These are phyloP conservation scores for Pandemis heparana DNA, from an alignment of 2,888 invertebrate species.

Conservation along the genomic window DNA sequence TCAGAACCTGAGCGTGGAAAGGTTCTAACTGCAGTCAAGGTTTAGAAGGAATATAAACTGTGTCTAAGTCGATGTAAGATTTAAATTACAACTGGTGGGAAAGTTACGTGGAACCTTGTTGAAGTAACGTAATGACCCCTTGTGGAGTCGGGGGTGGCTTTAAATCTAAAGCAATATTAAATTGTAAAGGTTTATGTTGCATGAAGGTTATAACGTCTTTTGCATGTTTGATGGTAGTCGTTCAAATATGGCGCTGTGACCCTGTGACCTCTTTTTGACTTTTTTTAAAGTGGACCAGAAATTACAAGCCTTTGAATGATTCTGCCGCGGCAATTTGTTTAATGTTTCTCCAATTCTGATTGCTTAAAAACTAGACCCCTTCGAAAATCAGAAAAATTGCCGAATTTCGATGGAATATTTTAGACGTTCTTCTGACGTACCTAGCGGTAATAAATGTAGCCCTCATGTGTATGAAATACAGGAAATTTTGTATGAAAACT, in stretches of 20 bases:
- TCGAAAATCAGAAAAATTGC: too few species aligned
- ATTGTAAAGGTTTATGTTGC: slow-evolving; percentile 3
- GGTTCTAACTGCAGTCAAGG: neutral
- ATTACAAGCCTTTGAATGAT: neutral
- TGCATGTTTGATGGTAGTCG: neutral
- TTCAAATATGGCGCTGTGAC: neutral
- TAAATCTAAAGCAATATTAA: slow-evolving; percentile 1
- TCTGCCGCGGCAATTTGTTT: too few species aligned
- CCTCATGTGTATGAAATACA: too few species aligned
- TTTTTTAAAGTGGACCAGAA: neutral
- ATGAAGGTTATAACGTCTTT: neutral
- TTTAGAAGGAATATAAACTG: neutral
- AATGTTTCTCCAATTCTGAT: too few species aligned
- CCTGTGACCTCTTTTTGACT: slow-evolving; percentile 2
- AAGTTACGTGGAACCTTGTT: neutral
- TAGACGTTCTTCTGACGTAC: too few species aligned
- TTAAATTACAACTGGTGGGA: neutral
- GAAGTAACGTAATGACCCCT: neutral
- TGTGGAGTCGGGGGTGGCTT: neutral
- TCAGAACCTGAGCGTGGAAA: neutral
- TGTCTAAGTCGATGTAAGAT: neutral
- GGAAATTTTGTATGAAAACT: too few species aligned
- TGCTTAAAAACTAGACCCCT: too few species aligned
- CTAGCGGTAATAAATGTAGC: too few species aligned
- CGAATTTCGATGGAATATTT: too few species aligned